Base-by-base conservation (phyloP, 2,113 vertebrate species). In the Puma concolor region DNA sequence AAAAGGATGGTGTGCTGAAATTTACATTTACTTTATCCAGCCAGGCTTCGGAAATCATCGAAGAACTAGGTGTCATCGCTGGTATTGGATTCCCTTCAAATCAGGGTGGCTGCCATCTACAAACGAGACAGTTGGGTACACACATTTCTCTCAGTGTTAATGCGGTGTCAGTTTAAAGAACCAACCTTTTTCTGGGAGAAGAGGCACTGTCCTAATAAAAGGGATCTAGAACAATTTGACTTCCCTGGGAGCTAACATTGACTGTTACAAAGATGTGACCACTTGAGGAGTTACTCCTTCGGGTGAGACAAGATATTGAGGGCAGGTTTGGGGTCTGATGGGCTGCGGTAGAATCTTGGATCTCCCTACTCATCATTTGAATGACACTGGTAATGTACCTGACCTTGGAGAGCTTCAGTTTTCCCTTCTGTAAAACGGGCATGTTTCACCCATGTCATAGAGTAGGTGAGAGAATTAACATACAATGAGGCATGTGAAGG, bases 81-180 rank as follows among this genome's bases (percentile, higher is more conserved):
- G 10, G 80, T 96, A 71, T 82, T 97, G 88, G 95, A 96, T 94
- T 67, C 38, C 67, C 79, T 97, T 88, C 84, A 93, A 83, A 94
- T 96, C 92, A 82, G n/a, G 71, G 71, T 94, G 50, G 92, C 83
- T 86, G 83, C 74, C 92, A 67, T 82, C 96, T 97, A 92, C 71
- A 95, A 91, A 81, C 0, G 4, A 94, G 95, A 74, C 9, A 81
- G 95, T 80, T 90, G 3, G 63, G 11, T 60, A 36, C 16, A 77
- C 25, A 81, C 50, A 85, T 98, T 96, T 95, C 82, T 97, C 84
- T 96, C 27, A 3, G 33, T 14, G 27, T 79, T 94, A 94, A 64
- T 48, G 38, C 64, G 27, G 3, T 91, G 87, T 48, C 71, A 71
- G 72, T 76, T 96, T 98, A 89, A 90, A 94, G 91, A 60, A 79